Evolutionary conservation across 1,140 invertebrate species (phyloP).

Genomic region (Leucophenga varia): DNA sequence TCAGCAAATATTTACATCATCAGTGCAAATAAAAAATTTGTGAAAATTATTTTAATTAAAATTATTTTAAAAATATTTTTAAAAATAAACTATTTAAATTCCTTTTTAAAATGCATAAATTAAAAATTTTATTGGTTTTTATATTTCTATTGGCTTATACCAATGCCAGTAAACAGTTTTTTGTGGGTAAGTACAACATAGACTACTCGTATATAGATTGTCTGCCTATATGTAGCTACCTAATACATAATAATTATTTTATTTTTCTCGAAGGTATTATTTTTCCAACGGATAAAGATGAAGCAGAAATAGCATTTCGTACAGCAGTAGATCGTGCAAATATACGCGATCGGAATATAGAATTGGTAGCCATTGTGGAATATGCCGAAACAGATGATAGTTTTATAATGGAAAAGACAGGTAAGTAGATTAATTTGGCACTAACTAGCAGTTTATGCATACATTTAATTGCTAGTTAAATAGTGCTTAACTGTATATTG

Average conservation of each 20-base stretch:
- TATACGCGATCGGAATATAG: conserved; percentile 49
- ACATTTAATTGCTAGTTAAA: too few relatives aligned
- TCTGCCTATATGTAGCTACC: too few relatives aligned
- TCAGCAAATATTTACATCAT: conserved; percentile 42
- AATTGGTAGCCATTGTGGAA: conserved; percentile 46
- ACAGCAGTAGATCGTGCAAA: conserved; percentile 58
- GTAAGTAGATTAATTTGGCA: conserved; percentile 37
- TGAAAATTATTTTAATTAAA: too few relatives aligned
- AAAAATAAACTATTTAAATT: neutral
- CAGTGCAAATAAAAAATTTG: too few relatives aligned
- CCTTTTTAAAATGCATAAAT: conserved; percentile 13
- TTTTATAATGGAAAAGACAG: conserved; percentile 57
- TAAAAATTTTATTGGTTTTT: too few relatives aligned
- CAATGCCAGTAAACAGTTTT: conserved; percentile 31
- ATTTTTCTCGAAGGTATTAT: conserved; percentile 48
- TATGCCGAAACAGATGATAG: conserved; percentile 54
- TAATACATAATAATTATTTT: too few relatives aligned
- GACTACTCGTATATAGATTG: too few relatives aligned
- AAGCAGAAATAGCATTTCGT: conserved; percentile 58
- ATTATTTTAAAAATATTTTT: too few relatives aligned
- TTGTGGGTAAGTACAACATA: conserved; percentile 48
- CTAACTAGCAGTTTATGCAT: too few relatives aligned
- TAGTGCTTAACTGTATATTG: too few relatives aligned
- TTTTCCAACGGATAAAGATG: conserved; percentile 54
- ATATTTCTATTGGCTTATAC: conserved; percentile 6